Evolutionary conservation across 2,888 invertebrate genomes (phyloP), one percentile per base, ranked within the genome.

Genomic region (Biston stratarius): DNA sequence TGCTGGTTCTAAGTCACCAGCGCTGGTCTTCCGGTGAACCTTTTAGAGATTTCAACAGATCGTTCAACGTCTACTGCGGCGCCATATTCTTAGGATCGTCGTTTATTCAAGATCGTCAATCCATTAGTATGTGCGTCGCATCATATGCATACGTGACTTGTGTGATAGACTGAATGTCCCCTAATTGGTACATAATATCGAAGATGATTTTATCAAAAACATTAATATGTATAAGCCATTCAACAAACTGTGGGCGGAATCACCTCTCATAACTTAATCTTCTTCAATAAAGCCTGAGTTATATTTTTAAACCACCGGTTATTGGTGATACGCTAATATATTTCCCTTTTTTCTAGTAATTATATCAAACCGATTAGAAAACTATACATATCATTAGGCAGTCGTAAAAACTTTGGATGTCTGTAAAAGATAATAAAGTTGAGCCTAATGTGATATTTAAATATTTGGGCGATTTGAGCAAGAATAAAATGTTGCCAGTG

Each of bases 251-350:
- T 53, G 52, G 52, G 52, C 52, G 57, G 34, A 57, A 57, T 47
- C 14, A 34, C 12, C 38, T 57, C 61, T 58, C 48, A 33, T 67
- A 58, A 65, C 67, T 61, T 63, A 53, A 49, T 36, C 55, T 12
- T 44, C 24, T 11, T 33, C 51, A 45, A 9, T 58, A 66, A 67
- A 72, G 74, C 59, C 58, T 55, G 69, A 75, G 65, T 57, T 64
- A 49, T 70, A 74, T 73, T 76, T 75, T 72, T 74, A 77, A 73
- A 63, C 69, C 71, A 72, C 78, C 77, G 78, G 72, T 76, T 76
- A 76, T 77, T 79, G 77, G 74, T 77, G 75, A 77, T 76, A 76
- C 75, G 74, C 74, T 76, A 79, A 83, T 80, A 78, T 75, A 75
- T 74, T 40, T 73, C 62, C 70, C 71, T 71, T 77, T 76, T 76